Conservation (phyloP, 2,113 vertebrate species). For the Nematolebias whitei region DNA sequence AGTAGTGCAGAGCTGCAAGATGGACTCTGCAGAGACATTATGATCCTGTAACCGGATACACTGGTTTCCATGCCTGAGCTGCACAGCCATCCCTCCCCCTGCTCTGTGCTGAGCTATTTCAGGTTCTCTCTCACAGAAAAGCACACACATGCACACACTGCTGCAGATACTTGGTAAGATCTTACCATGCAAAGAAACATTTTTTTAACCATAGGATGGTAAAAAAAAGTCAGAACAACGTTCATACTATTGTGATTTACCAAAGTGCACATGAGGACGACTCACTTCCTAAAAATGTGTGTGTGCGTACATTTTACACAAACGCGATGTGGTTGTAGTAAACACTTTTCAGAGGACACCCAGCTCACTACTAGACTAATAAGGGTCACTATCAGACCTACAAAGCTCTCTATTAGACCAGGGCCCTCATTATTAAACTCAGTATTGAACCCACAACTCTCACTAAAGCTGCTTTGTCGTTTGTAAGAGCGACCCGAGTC, state of each 20-base stretch:
- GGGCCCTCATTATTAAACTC: too few relatives aligned
- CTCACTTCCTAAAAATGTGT: conserved; percentile 19
- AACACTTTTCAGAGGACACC: conserved; percentile 72
- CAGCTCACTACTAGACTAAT: too few relatives aligned
- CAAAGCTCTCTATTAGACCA: too few relatives aligned
- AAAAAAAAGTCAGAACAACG: conserved; percentile 14
- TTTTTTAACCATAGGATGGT: too few relatives aligned
- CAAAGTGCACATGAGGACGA: conserved; percentile 47
- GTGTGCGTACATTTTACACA: conserved; percentile 17
- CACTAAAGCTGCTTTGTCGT: too few relatives aligned
- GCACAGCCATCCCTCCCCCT: conserved; percentile 63
- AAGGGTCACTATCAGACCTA: neutral
- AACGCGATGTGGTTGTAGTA: conserved; percentile 51
- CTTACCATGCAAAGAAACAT: too few relatives aligned
- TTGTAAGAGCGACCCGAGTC: too few relatives aligned
- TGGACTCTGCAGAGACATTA: conserved; percentile 77
- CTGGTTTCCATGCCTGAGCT: conserved; percentile 75
- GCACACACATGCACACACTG: conserved; percentile 6
- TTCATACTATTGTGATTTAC: neutral
- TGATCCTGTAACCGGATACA: conserved; percentile 78
- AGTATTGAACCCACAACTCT: too few relatives aligned
- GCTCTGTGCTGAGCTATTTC: conserved; percentile 71
- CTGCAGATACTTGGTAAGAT: conserved; percentile 53
- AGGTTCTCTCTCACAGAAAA: conserved; percentile 50
- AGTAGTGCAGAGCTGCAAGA: conserved; percentile 44